Evolutionary conservation across 1,140 invertebrate species (phyloP).

Genomic region (Brachionus paranguensis): DNA sequence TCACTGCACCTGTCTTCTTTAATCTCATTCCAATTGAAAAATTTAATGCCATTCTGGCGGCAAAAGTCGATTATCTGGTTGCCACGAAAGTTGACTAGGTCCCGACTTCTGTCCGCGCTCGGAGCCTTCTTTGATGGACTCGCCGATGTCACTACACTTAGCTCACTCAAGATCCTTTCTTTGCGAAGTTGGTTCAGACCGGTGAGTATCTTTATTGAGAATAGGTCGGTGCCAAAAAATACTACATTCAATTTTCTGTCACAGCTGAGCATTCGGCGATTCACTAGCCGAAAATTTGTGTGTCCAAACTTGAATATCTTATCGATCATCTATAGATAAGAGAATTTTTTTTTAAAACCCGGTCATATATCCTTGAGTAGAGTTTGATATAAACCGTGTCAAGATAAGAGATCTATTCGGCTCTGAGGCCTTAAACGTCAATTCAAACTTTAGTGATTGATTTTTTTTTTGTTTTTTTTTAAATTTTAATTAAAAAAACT

Average conservation of each 20-base stretch:
- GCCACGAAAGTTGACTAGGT: neutral
- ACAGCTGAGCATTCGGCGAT: neutral
- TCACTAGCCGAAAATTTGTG: neutral
- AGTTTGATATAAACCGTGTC: neutral
- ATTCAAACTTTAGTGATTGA: neutral
- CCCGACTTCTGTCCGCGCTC: neutral
- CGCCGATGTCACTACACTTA: conserved; percentile 21
- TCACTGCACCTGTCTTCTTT: neutral
- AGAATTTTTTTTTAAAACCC: neutral
- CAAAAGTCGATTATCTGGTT: conserved; percentile 31
- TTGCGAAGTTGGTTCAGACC: conserved; percentile 3
- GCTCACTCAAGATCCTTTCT: neutral
- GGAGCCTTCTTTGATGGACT: neutral
- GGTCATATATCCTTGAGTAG: neutral
- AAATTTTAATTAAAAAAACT: neutral
- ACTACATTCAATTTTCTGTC: neutral
- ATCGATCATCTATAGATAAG: conserved; percentile 10
- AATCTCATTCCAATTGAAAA: neutral
- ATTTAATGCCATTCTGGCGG: neutral
- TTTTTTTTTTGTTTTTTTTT: neutral
- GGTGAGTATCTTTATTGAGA: conserved; percentile 14
- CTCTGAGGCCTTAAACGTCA: neutral
- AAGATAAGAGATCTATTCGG: neutral
- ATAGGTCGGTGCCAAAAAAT: conserved; percentile 32
- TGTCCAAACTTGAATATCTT: neutral